Evolutionary conservation across 2,797 vertebrate genomes (phyloP), one percentile per base, ranked within the genome.

Genomic region (Acanthurus tractus): DNA sequence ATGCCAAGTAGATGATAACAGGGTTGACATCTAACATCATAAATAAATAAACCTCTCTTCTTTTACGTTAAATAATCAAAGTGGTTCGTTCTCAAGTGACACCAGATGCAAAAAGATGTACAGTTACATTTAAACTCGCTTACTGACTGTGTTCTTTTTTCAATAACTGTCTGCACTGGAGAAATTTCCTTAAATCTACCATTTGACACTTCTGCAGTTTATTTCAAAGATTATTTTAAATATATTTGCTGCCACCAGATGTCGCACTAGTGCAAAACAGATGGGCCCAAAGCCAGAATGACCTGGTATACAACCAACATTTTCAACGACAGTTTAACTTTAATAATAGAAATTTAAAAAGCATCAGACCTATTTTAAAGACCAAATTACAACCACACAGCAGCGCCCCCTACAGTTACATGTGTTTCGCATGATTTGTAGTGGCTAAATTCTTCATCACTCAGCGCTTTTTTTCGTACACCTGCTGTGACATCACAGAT

Each of bases 401-500:
- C 42, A 56, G 50, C 11, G 42, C 59, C 70, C 2, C 52, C 50
- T 48, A 14, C 17, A 11, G 50, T 18, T 46, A 20, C 15, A 40
- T 12, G 10, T 8, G 7, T 45, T 46, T 67, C 12, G 42, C 49
- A 7, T 29, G 44, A 22, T 4, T 46, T 48, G 8, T 23, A 17
- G 44, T 6, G 40, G 40, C 56, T 54, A 46, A 53, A 53, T 64
- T 34, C 13, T 12, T 3, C 56, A 50, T 58, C n/a, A 1, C 20
- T 42, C 17, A 38, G n/a, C 48, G 49, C 6, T 18, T 10, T 23
- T 23, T 17, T 4, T 9, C n/a, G 44, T 63, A 34, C 0, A 29
- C 62, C 62, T 65, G 65, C 23, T 36, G 34, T 61, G 67, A 79
- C 72, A 20, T 66, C 76, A 79, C 66, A 13, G 13, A 23, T 36